Conservation (phyloP, 2,113 vertebrate genomes). For the Sminthopsis crassicaudata region DNA sequence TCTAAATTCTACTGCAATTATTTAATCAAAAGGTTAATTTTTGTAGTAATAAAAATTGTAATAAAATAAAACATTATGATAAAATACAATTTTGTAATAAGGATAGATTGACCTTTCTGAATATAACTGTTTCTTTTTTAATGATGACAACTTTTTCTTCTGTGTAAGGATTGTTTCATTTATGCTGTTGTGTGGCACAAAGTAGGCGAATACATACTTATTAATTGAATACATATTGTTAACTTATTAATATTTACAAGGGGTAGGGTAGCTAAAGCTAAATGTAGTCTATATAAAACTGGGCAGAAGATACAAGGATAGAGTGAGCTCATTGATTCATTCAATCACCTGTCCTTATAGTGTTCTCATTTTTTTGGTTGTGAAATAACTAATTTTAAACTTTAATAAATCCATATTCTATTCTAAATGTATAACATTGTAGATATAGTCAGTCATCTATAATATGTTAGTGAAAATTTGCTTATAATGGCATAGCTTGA, state of each 20-base stretch:
- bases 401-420: neutral
- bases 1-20: slow-evolving; percentile 25
- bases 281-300: neutral
- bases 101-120: neutral
- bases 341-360: neutral
- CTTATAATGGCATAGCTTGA: neutral
- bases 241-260: neutral
- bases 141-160: neutral
- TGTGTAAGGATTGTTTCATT: neutral
- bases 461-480: neutral
- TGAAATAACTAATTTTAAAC: neutral
- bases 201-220: neutral
- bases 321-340: neutral
- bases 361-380: neutral
- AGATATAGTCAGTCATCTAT: neutral
- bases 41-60: neutral
- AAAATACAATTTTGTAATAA: slow-evolving; percentile 33
- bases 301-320: neutral
- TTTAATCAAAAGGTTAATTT: slow-evolving; percentile 56
- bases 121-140: neutral
- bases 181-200: neutral
- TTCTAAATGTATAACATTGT: neutral
- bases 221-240: neutral
- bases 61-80: neutral
- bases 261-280: neutral